phyloP scores from a whole-genome alignment of 2,888 invertebrate genomes.

The Leptopterna dolabrata region DNA sequence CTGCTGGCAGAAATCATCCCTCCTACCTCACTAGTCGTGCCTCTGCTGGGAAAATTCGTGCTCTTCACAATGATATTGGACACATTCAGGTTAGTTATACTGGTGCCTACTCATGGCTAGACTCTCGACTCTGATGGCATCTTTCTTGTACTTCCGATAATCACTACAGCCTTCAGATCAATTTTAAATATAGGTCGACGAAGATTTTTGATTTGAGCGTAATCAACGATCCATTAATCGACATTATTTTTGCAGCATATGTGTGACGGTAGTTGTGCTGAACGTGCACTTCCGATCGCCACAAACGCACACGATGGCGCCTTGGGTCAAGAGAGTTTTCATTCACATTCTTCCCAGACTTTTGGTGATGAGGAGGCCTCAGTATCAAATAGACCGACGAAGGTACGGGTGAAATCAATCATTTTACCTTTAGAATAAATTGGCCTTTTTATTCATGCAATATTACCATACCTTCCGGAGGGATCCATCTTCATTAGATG shows the following conservation, averaged over 20 bases:
- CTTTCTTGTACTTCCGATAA: too few relatives aligned
- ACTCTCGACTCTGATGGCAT: background rate
- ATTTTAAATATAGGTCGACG: too few relatives aligned
- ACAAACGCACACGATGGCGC: constrained; percentile 97
- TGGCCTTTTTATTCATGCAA: background rate
- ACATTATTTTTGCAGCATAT: constrained; percentile 75
- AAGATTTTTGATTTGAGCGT: too few relatives aligned
- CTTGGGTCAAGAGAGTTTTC: constrained; percentile 95
- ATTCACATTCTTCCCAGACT: constrained; percentile 95
- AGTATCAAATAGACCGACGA: constrained; percentile 70
- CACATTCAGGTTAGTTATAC: constrained; percentile 85
- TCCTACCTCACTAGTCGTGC: constrained; percentile 92
- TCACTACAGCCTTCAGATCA: too few relatives aligned
- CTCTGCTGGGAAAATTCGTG: constrained; percentile 92
- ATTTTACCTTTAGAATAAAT: background rate
- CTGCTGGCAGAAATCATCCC: constrained; percentile 89
- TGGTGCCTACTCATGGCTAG: background rate
- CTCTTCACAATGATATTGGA: constrained; percentile 96
- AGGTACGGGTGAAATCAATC: constrained; percentile 61
- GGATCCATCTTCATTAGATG: too few relatives aligned
- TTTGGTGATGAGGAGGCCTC: constrained; percentile 89
- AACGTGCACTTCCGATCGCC: constrained; percentile 98
- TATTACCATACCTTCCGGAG: too few relatives aligned
- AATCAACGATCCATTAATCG: too few relatives aligned
- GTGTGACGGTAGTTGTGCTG: constrained; percentile 94